Conservation (phyloP, 1,140 invertebrate species). For the Euwallacea similis region DNA sequence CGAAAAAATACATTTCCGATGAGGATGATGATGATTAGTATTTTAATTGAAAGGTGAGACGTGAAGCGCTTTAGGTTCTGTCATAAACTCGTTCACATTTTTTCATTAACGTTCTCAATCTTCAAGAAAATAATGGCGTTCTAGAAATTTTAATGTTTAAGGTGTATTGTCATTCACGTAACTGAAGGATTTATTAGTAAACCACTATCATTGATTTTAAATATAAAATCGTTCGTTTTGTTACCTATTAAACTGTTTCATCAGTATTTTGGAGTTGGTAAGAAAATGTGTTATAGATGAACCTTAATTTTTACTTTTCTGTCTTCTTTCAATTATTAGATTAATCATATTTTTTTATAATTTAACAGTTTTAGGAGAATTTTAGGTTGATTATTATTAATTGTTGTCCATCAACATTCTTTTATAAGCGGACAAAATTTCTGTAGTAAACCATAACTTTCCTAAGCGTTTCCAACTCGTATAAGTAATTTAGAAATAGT, state of each 20-base stretch:
- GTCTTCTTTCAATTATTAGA: too few relatives aligned
- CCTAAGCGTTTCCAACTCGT: background rate
- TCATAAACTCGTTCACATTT: background rate
- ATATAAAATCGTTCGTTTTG: too few relatives aligned
- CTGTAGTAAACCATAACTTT: background rate
- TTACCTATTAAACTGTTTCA: too few relatives aligned
- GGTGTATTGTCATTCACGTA: too few relatives aligned
- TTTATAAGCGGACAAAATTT: background rate
- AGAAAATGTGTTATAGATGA: too few relatives aligned
- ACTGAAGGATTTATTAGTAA: too few relatives aligned
- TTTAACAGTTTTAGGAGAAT: too few relatives aligned
- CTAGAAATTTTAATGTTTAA: background rate
- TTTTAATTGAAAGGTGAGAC: too few relatives aligned
- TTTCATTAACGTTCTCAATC: background rate
- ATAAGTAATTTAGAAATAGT: background rate
- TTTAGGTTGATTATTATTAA: background rate
- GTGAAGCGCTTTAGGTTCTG: background rate
- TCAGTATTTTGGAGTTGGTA: too few relatives aligned
- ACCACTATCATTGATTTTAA: too few relatives aligned
- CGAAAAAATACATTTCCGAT: slow-evolving; percentile 74
- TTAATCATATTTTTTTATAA: too few relatives aligned
- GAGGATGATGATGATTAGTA: slow-evolving; percentile 67
- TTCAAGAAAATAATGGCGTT: background rate
- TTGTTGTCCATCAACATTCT: background rate
- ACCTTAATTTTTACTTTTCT: too few relatives aligned